Evolutionary conservation across 2,888 invertebrate species (phyloP).

Genomic region (Dysmachus trigonus): DNA sequence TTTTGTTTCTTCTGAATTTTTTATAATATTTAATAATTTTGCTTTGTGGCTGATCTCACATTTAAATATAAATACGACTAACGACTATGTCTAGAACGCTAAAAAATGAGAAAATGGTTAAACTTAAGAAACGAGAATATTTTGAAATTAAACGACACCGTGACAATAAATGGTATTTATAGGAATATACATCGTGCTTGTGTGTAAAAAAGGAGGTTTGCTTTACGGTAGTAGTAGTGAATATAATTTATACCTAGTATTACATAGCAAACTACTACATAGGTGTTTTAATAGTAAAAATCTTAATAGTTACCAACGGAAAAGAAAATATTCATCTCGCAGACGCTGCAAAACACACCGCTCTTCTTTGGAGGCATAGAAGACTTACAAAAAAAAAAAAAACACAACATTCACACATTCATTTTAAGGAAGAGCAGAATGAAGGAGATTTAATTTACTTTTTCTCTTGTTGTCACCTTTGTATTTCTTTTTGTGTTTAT

Average conservation of each 20-base stretch:
- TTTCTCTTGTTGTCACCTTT: not conserved
- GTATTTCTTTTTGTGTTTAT: not conserved
- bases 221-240: slow-evolving; percentile 15
- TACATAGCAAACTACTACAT: slow-evolving; percentile 16
- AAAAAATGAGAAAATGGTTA: not conserved
- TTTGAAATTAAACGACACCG: slow-evolving; percentile 8
- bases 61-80: slow-evolving; percentile 3
- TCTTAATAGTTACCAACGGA: slow-evolving; percentile 10
- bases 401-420: not conserved
- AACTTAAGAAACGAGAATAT: not conserved
- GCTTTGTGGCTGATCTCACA: slow-evolving; percentile 39
- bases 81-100: not conserved
- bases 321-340: not conserved
- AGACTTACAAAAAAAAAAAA: not conserved
- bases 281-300: slow-evolving; percentile 10
- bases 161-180: slow-evolving; percentile 26
- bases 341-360: not conserved
- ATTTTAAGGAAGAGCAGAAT: not conserved
- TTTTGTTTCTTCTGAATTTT: not conserved
- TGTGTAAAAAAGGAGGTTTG: slow-evolving; percentile 30
- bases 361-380: not conserved
- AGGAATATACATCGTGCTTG: slow-evolving; percentile 46
- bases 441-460: not conserved
- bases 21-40: slow-evolving; percentile 3
- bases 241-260: slow-evolving; percentile 12